Base-by-base conservation (phyloP, 1,140 invertebrate species). In the Zaprionus kolodkinae region DNA sequence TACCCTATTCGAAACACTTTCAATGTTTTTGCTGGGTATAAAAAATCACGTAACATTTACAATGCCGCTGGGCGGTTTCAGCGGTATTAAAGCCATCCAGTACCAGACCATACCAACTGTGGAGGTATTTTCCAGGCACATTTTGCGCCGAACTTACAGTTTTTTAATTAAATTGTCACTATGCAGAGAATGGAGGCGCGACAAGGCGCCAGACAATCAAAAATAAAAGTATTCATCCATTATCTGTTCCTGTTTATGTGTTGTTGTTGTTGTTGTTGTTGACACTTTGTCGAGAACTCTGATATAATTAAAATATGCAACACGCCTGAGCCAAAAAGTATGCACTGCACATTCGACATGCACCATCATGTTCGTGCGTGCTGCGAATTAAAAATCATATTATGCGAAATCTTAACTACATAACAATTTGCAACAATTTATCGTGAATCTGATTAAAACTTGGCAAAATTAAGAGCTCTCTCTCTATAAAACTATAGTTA, bases 141-240 rank as follows among this genome's bases (percentile, higher is more conserved):
- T 45, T 48, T 55, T 38, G 12, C 12, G 7, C 56, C 12, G 59
- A 25, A 21, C 30, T 52, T 61, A 55, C 50, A 43, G 64, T 64
- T 79, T 76, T 66, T 80, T 59, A 78, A 84, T 83, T 85, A 84
- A 84, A 70, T 67, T 85, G 81, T 77, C 81, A 74, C 50, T 72
- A 69, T 40, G 45, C 45, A 21, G 17, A 48, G 59, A 70, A 60
- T 66, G 68, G 55, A 62, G 27, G 17, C 35, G 48, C 57, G 17
- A 61, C 57, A 27, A 27, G 15, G 21, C 56, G 13, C 13, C 52
- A 25, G 55, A 66, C 67, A 75, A 69, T 55, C 60, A 67, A 61
- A 77, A 67, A 79, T 76, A 45, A 45, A 45, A 45, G 6, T 45
- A 17, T 84, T 35, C 63, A 38, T 38, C 48, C 13, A 48, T 55